Base-by-base conservation (phyloP, 1,140 invertebrate species). In the Centruroides sculpturatus region DNA sequence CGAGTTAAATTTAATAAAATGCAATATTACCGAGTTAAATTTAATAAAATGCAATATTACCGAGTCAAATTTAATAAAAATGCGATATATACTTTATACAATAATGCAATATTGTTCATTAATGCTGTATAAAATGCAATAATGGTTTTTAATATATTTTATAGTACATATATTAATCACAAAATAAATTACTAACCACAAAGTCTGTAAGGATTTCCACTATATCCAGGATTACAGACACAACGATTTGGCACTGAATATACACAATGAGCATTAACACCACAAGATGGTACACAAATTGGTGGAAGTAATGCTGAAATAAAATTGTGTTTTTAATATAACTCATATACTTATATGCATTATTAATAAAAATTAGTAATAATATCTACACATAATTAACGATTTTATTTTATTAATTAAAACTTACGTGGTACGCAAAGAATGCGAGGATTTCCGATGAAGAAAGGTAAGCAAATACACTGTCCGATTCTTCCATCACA, bases 371-470 rank as follows among this genome's bases (percentile, higher is more conserved):
- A 23, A 23, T 23, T 23, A 23, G 23, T 23, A 23, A 23, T 23
- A 23, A 23, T 2, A 2, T 23, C 23, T 23, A 23, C 23, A 23
- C 23, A 23, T 23, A 23, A 23, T 23, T 23, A 23, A 23, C 2
- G 23, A 23, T 23, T 51, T 34, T 51, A 51, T 51, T 34, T 34
- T n/a, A 51, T 51, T 12, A 51, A 34, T n/a, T n/a, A 35, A 69
- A 87, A 93, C 85, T 86, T 81, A 87, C 86, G 89, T 71, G 89
- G 89, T 81, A 92, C 89, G 71, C 89, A 93, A 35, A 92, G 77
- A 8, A 91, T 74, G 69, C 90, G 85, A 1, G 89, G 88, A 74
- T 92, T 89, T 66, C 90, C 90, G 61, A 91, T 80, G 71, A 92
- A 92, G 69, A 85, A 87, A 3, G 85, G 81, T 71, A 90, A 82